phyloP scores from a whole-genome alignment of 37 sponge, comb jelly and placozoan species.

The Spongilla lacustris region DNA sequence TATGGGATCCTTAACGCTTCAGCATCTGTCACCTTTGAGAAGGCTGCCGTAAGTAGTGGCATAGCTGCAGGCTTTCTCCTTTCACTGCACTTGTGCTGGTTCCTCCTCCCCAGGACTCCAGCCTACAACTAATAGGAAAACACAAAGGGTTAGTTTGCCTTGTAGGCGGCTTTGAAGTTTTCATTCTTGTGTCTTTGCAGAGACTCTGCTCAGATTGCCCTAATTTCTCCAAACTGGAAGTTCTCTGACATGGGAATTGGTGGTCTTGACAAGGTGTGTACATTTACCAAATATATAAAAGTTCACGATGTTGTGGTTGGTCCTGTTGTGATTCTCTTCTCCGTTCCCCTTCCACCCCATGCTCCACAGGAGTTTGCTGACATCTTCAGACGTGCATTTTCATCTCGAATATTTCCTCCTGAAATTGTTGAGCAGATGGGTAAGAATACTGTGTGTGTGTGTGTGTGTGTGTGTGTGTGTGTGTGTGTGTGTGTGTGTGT shows the following conservation, averaged over 20 bases:
- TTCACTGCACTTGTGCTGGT: background rate
- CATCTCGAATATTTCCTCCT: conserved; percentile 96
- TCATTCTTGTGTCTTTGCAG: background rate
- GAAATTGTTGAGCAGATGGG: conserved; percentile 94
- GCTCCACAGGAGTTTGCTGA: conserved; percentile 83
- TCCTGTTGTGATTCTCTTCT: conserved; percentile 3
- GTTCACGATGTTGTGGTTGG: too few relatives aligned
- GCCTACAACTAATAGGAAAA: conserved; percentile 75
- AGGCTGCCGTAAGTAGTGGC: conserved; percentile 39
- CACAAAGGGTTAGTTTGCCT: conserved; percentile 25
- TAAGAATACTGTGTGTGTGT: conserved; percentile 9
- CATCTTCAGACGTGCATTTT: conserved; percentile 98
- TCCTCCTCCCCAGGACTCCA: conserved; percentile 40
- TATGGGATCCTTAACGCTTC: conserved; percentile 49
- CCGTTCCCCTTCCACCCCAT: too few relatives aligned
- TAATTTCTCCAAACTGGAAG: conserved; percentile 98
- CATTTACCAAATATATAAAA: conserved; percentile 20
- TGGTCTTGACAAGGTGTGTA: conserved; percentile 93
- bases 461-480: background rate
- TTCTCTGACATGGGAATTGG: conserved; percentile 98
- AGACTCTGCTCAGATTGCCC: conserved; percentile 52
- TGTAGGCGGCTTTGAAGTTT: background rate
- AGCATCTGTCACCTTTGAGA: conserved; percentile 68
- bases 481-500: background rate
- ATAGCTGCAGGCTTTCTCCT: too few relatives aligned